phyloP scores from a whole-genome alignment of 2,113 vertebrate species.

The Podocnemis expansa region DNA sequence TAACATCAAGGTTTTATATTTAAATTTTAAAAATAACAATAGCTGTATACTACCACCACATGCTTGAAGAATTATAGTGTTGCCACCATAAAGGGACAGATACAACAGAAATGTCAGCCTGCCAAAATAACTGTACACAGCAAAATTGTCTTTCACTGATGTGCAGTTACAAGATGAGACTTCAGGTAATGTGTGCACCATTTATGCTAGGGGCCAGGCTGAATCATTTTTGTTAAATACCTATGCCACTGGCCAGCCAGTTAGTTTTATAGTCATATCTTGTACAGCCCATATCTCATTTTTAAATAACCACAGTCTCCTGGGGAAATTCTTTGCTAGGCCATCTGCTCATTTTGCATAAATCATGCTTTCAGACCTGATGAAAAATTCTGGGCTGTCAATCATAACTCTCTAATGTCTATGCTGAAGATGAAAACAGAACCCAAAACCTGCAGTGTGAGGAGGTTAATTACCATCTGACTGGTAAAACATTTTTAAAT shows the following conservation, averaged over 20 bases:
- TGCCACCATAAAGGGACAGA: not conserved
- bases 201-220: constrained; percentile 31
- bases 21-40: not conserved
- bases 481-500: not conserved
- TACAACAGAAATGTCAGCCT: not conserved
- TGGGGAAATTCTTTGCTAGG: constrained; percentile 61
- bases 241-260: constrained; percentile 36
- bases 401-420: constrained; percentile 48
- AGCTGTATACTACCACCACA: not conserved
- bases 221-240: constrained; percentile 31
- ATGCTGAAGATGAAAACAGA: constrained; percentile 2
- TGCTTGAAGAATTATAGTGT: not conserved
- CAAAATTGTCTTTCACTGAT: constrained; percentile 6
- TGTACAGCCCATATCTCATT: constrained; percentile 53
- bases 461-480: not conserved
- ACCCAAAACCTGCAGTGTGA: not conserved
- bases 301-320: constrained; percentile 61
- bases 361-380: constrained; percentile 57
- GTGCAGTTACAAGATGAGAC: not conserved
- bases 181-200: not conserved
- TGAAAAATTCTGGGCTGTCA: constrained; percentile 37
- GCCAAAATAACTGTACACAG: not conserved
- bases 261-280: constrained; percentile 66
- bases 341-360: constrained; percentile 60
- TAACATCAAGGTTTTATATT: not conserved